Base-by-base conservation (phyloP, 1,140 invertebrate species). In the Artemia franciscana region DNA sequence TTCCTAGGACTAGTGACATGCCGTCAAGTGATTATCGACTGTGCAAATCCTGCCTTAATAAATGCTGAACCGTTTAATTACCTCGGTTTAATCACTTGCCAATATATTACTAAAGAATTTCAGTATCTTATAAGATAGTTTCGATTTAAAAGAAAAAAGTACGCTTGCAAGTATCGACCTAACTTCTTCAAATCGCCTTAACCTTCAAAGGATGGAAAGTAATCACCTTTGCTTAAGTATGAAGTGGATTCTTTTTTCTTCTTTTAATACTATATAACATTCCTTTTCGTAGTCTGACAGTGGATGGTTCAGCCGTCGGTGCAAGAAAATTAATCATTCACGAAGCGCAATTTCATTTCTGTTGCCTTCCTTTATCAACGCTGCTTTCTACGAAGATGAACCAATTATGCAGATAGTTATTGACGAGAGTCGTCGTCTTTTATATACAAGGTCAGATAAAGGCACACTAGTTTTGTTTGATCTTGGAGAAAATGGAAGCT, bases 261-360 rank as follows among this genome's bases (percentile, higher is more conserved):
- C 18, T 4, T 25, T 9, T 26, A 56, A 51, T 30, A 21, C 21
- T 3, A 60, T 2, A 5, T 39, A 24, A 56, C 2, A 9, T 15
- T 67, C n/a, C 63, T 60, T 64, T 63, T 68, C 68, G 21, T 66
- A 79, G 74, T 73, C 77, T 24, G 73, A 77, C 82, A 84, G 79
- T 66, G 76, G 78, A 60, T 98, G 93, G 92, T 94, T 95, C 73
- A 87, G 89, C 21, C 88, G 91, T 75, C 85, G 91, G 65, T 96
- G 91, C 73, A 84, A 85, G 70, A 96, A 94, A 77, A 80, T 95
- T 2, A 97, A 97, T 76, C 88, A 93, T 71, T 94, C 93, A 0
- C 87, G 84, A 59, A 85, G 86, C 63, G 76, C 84, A 3, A 73
- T 95, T 5, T 89, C 91, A 23, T 91, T 86, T 70, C 75, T 97